phyloP scores from a whole-genome alignment of 2,797 vertebrate species.

The Falco novaeseelandiae region DNA sequence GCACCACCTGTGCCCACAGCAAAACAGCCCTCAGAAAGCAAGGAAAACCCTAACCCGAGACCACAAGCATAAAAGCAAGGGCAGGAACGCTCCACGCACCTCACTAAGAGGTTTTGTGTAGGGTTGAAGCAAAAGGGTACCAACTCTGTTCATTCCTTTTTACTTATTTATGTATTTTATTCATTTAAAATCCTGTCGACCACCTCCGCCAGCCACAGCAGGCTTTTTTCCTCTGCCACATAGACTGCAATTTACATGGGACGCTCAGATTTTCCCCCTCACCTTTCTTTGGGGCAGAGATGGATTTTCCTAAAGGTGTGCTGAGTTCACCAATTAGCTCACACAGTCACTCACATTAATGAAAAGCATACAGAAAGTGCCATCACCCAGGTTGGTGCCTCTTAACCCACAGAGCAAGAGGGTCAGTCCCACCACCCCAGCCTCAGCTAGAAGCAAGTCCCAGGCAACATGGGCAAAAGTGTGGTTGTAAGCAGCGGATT shows the following conservation, averaged over 20 bases:
- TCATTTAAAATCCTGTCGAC: not conserved
- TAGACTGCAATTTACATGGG: accelerated
- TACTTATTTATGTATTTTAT: no score
- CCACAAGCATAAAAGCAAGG: not conserved
- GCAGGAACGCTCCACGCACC: not conserved
- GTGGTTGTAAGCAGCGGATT: not conserved
- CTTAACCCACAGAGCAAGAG: not conserved
- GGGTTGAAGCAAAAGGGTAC: not conserved
- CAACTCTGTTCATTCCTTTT: not conserved
- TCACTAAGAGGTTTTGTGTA: not conserved
- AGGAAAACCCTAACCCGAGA: not conserved
- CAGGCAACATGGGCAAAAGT: not conserved
- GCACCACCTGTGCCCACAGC: accelerated
- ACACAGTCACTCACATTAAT: accelerated
- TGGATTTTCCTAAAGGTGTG: not conserved
- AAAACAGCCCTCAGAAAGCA: not conserved
- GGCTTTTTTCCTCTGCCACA: not conserved
- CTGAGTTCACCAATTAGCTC: not conserved
- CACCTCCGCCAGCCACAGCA: not conserved
- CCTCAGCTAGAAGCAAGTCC: not conserved
- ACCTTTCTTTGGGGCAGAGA: not conserved
- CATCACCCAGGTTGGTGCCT: no score
- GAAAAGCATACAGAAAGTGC: not conserved
- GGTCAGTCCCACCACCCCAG: not conserved
- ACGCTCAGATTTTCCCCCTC: not conserved